These are phyloP conservation scores for Labia minor DNA, from an alignment of 2,888 invertebrate genomes.

Conservation along the genomic window DNA sequence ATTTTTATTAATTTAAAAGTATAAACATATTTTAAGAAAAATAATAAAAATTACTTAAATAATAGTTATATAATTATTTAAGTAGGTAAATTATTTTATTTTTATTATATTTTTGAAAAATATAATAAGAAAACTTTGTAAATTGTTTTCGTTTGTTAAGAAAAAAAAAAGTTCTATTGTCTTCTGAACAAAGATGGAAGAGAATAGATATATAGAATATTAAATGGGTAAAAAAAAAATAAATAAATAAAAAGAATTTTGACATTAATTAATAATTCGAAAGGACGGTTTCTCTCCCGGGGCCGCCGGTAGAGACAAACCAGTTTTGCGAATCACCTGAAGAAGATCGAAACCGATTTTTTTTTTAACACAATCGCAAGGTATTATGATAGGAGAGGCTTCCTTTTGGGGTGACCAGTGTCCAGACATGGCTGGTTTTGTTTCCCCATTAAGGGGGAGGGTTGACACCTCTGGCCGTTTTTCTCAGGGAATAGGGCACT, in stretches of 20 bases:
- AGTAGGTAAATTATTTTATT: too few relatives aligned
- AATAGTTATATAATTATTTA: too few relatives aligned
- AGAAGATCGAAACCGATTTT: slow-evolving; percentile 13
- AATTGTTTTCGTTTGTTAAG: too few relatives aligned
- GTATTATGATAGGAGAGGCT: slow-evolving; percentile 13
- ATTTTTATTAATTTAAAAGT: too few relatives aligned
- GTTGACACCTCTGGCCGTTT: slow-evolving; percentile 8
- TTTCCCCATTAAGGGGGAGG: slow-evolving; percentile 13
- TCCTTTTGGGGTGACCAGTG: slow-evolving; percentile 13
- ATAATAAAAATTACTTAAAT: too few relatives aligned
- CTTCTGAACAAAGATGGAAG: too few relatives aligned
- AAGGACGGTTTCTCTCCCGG: background rate
- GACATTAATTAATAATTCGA: slow-evolving; percentile 13
- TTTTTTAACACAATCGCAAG: slow-evolving; percentile 4
- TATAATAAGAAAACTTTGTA: too few relatives aligned
- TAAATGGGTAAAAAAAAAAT: too few relatives aligned
- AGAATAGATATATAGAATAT: too few relatives aligned
- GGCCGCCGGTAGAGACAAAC: background rate
- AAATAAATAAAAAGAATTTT: background rate
- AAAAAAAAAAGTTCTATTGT: too few relatives aligned
- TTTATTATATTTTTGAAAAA: too few relatives aligned
- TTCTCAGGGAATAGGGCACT: background rate
- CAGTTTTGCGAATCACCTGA: slow-evolving; percentile 3
- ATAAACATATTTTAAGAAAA: too few relatives aligned
- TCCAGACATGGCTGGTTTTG: slow-evolving; percentile 5